Evolutionary conservation across 1,140 invertebrate genomes (phyloP).

Genomic region (Diorhabda carinulata): DNA sequence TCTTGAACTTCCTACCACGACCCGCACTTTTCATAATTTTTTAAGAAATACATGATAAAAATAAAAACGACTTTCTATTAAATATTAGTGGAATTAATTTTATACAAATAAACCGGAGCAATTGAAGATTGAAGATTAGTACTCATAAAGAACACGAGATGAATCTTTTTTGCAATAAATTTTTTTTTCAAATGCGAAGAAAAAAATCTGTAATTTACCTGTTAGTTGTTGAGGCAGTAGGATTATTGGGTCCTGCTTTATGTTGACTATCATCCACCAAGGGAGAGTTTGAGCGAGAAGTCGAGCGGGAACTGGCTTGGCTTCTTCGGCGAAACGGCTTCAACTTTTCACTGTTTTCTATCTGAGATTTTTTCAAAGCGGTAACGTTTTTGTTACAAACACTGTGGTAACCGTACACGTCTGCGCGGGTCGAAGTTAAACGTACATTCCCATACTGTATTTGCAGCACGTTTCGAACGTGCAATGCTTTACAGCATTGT

Average conservation of each 20-base stretch:
- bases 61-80: background rate
- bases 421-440: background rate
- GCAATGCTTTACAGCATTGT: too few species aligned
- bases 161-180: background rate
- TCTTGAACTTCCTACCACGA: background rate
- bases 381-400: background rate
- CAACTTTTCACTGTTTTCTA: background rate
- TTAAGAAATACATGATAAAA: background rate
- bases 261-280: background rate
- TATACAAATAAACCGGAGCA: background rate
- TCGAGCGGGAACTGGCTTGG: background rate
- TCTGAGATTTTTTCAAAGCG: background rate
- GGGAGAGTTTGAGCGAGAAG: constrained; percentile 2
- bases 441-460: too few species aligned
- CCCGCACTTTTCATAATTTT: background rate
- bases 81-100: background rate
- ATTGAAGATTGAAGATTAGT: background rate
- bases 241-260: background rate
- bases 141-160: background rate
- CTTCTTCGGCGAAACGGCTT: background rate
- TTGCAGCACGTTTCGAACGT: too few species aligned
- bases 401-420: background rate
- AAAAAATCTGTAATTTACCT: background rate
- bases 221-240: background rate
- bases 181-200: background rate